phyloP scores from a whole-genome alignment of 2,113 vertebrate genomes.

The Cnemophilus loriae region DNA sequence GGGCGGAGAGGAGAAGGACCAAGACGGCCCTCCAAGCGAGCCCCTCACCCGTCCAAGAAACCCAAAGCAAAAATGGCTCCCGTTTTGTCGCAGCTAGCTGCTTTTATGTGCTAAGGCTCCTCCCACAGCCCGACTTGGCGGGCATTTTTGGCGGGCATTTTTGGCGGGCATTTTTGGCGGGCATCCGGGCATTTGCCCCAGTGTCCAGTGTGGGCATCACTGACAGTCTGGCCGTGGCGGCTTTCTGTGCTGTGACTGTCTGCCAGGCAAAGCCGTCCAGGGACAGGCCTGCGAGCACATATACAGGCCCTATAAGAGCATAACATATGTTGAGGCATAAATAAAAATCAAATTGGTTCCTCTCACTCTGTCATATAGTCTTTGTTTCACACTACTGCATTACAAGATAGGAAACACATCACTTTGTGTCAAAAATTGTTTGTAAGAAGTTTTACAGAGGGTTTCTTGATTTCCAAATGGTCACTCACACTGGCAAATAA shows the following conservation, averaged over 20 bases:
- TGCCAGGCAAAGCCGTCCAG: not conserved
- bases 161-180: not conserved
- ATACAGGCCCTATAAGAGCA: too few relatives aligned
- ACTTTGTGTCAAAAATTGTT: not conserved
- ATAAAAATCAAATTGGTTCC: not conserved
- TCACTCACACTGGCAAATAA: not conserved
- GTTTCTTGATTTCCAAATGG: not conserved
- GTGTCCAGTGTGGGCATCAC: fast-evolving
- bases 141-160: not conserved
- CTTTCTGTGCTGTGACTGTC: too few relatives aligned
- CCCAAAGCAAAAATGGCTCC: not conserved
- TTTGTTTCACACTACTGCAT: not conserved
- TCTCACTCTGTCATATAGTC: not conserved
- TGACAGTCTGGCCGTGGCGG: fast-evolving
- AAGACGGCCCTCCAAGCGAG: too few relatives aligned
- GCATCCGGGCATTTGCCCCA: not conserved
- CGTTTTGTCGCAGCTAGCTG: fast-evolving
- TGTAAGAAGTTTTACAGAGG: not conserved
- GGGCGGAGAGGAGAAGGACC: not conserved
- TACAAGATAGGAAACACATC: not conserved
- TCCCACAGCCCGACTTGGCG: too few relatives aligned
- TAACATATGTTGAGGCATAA: not conserved
- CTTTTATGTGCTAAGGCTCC: not conserved
- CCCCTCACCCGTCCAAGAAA: not conserved
- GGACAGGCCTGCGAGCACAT: not conserved